A percentile compares a stretch with the other conserved stretches of the same genome.
These are phyloP conservation scores for Geotrupes spiniger DNA, from an alignment of 2,888 invertebrate species.

Conservation along the genomic window DNA sequence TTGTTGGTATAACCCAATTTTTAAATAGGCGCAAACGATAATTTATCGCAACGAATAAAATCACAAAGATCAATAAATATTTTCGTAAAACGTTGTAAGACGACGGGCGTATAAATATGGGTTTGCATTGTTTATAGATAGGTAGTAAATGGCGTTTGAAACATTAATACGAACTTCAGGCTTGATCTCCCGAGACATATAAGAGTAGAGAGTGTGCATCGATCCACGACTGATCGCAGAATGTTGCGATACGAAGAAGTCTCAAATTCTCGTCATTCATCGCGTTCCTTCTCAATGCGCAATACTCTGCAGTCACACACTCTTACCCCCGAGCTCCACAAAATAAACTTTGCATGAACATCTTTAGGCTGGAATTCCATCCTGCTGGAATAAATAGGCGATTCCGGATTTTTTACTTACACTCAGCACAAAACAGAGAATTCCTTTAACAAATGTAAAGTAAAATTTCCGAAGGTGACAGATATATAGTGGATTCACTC, in stretches of 20 bases:
- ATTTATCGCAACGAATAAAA: no score
- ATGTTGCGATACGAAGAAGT: conserved; percentile 13
- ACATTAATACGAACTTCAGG: neutral
- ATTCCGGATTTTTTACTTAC: conserved; percentile 29
- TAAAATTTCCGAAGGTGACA: conserved; percentile 23
- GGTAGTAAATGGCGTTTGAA: conserved; percentile 2
- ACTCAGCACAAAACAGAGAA: conserved; percentile 23
- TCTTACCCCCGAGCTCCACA: conserved; percentile 26
- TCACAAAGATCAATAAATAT: no score
- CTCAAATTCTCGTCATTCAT: conserved; percentile 29
- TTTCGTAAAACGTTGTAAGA: no score
- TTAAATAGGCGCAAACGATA: no score
- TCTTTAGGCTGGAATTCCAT: conserved; percentile 29
- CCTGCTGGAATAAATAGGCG: conserved; percentile 35
- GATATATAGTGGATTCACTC: conserved; percentile 14
- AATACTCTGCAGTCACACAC: conserved; percentile 29
- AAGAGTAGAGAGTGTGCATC: conserved; percentile 22
- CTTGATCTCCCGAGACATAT: neutral
- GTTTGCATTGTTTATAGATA: neutral
- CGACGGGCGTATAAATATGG: no score
- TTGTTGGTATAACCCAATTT: no score
- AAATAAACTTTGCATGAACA: conserved; percentile 34
- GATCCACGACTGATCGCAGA: conserved; percentile 24
- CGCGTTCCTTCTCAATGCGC: conserved; percentile 29
- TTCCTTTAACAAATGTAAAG: conserved; percentile 23